phyloP scores from a whole-genome alignment of 2,888 invertebrate genomes.

The Phymatocera aterrima region DNA sequence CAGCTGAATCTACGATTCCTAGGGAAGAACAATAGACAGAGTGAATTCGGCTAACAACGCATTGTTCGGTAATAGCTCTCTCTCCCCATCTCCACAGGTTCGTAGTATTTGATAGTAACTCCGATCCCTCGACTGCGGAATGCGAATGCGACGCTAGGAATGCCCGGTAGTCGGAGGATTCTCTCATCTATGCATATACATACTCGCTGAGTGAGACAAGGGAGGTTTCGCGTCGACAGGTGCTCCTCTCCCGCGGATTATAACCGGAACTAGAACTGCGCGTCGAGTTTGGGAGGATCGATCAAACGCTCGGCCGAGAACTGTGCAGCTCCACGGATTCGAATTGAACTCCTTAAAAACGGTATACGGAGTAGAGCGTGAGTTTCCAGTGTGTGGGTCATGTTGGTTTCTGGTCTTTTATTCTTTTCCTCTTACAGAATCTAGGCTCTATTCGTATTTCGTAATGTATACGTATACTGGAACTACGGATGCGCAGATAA shows the following conservation, averaged over 20 bases:
- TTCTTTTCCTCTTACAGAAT: no score
- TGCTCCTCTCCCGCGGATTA: background rate
- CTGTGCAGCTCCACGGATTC: background rate
- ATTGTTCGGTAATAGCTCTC: constrained; percentile 73
- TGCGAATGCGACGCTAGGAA: background rate
- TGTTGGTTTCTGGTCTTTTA: no score
- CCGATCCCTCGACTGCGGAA: background rate
- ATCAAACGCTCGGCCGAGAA: constrained; percentile 12
- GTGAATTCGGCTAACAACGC: constrained; percentile 74
- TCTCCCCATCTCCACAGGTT: background rate
- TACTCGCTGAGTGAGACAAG: background rate
- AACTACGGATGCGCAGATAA: no score
- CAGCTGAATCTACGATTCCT: constrained; percentile 72
- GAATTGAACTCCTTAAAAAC: no score
- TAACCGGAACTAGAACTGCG: background rate
- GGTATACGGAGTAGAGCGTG: no score
- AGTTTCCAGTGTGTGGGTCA: no score
- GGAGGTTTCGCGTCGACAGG: background rate
- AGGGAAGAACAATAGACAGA: constrained; percentile 71
- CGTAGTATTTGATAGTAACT: background rate
- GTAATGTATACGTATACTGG: no score
- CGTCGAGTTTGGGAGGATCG: background rate
- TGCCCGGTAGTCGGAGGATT: background rate
- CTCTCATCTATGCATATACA: background rate
- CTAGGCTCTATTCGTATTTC: no score